Conservation (phyloP, 2,797 vertebrate genomes). For the Rachycentron canadum region DNA sequence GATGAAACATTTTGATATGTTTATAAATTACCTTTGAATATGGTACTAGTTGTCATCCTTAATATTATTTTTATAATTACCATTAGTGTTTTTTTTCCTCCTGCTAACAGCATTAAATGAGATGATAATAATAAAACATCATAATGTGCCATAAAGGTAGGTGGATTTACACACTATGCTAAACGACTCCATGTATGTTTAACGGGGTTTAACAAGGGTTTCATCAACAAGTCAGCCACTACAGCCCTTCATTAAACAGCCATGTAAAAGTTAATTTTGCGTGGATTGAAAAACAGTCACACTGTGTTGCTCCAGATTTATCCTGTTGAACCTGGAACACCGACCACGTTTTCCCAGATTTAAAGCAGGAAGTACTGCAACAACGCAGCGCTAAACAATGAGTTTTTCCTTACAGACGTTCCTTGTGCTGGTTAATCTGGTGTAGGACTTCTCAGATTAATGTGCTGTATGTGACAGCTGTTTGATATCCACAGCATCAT, state of each 20-base stretch:
- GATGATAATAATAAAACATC: constrained; percentile 39
- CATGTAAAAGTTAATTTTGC: constrained; percentile 21
- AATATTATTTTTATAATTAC: constrained; percentile 54
- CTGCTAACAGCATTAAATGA: constrained; percentile 29
- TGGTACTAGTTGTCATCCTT: constrained; percentile 36
- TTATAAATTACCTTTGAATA: constrained; percentile 57
- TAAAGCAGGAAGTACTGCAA: constrained; percentile 25
- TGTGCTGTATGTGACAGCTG: constrained; percentile 57
- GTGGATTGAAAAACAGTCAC: constrained; percentile 18
- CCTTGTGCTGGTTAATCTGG: constrained; percentile 28
- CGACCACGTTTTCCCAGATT: constrained; percentile 5
- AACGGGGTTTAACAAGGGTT: constrained; percentile 36
- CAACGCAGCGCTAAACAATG: not conserved
- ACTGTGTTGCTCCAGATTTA: constrained; percentile 39
- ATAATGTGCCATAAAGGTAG: constrained; percentile 74
- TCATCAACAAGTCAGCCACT: constrained; percentile 27
- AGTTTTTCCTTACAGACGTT: constrained; percentile 22
- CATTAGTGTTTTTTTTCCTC: constrained; percentile 39
- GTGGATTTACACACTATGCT: constrained; percentile 48
- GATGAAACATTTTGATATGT: constrained; percentile 63
- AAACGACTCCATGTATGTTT: constrained; percentile 29
- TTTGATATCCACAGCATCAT: constrained; percentile 54
- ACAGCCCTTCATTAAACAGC: constrained; percentile 27
- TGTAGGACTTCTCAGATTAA: constrained; percentile 33
- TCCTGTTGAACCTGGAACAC: constrained; percentile 40